Conservation (phyloP, 2,113 vertebrate genomes). For the Numida meleagris region DNA sequence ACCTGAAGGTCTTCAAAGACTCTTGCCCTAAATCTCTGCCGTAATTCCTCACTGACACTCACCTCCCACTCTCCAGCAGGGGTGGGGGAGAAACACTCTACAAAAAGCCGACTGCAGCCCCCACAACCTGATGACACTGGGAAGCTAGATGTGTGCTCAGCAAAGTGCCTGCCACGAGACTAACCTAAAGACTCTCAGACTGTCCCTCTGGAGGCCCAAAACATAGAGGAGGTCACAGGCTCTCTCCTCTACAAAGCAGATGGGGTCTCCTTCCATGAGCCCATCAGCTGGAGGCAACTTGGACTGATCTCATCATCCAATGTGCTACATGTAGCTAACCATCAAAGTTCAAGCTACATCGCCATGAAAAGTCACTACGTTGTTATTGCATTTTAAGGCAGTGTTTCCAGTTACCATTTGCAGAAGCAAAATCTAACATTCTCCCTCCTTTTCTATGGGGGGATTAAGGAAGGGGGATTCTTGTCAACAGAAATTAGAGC, state of each 20-base stretch:
- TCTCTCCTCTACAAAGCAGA: not conserved
- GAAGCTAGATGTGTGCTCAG: not conserved
- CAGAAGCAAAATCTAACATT: not conserved
- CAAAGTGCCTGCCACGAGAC: not conserved
- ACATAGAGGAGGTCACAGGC: not conserved
- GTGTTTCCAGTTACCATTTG: not conserved
- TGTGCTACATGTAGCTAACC: fast-evolving
- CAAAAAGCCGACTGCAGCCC: not conserved
- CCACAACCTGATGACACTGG: not conserved
- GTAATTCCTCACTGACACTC: not conserved
- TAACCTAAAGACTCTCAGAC: fast-evolving
- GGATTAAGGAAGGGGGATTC: not conserved
- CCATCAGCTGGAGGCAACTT: not conserved
- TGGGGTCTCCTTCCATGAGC: not conserved
- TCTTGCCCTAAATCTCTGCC: not conserved
- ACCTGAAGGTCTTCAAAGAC: not conserved
- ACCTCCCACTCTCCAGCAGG: not conserved
- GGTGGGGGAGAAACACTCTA: not conserved
- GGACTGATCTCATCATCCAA: not conserved
- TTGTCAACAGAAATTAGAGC: not conserved
- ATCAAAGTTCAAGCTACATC: fast-evolving
- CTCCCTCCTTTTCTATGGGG: not conserved
- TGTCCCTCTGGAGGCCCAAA: not conserved
- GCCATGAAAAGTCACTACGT: not conserved
- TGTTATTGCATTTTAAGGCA: not conserved